Conservation (phyloP, 2,888 invertebrate genomes). For the Aphodius sticticus region DNA sequence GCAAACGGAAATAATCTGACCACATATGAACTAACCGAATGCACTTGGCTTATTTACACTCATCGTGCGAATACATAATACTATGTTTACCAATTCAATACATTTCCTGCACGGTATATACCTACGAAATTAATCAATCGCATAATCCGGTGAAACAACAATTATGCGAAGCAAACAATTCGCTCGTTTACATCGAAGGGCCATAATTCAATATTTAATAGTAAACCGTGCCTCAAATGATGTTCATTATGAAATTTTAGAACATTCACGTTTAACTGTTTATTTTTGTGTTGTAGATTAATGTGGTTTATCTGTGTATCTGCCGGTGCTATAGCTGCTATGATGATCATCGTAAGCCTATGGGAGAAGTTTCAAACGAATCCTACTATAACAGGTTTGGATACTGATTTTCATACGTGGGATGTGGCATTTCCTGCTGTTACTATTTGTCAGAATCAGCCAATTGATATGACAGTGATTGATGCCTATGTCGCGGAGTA, state of each 20-base stretch:
- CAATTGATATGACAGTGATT: conserved; percentile 47
- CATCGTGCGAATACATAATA: background rate
- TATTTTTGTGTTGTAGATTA: conserved; percentile 63
- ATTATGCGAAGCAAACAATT: background rate
- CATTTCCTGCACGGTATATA: background rate
- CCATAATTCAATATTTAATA: background rate
- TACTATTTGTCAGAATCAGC: conserved; percentile 65
- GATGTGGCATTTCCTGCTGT: conserved; percentile 79
- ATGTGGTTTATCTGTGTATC: conserved; percentile 82
- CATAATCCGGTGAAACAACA: background rate
- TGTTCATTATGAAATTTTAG: background rate
- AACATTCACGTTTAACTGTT: background rate
- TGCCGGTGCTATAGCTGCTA: conserved; percentile 72
- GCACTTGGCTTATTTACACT: no score
- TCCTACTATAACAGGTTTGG: conserved; percentile 82
- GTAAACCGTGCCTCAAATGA: background rate
- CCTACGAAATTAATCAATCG: background rate
- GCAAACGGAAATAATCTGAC: no score
- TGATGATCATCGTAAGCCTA: conserved; percentile 77
- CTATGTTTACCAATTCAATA: background rate
- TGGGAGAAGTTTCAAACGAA: conserved; percentile 87
- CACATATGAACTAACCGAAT: no score
- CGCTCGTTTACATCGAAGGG: background rate
- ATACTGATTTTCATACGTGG: conserved; percentile 84
- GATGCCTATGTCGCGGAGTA: conserved; percentile 46